A percentile compares a stretch with the other conserved stretches of the same genome.
Conservation (phyloP, 2,113 vertebrate genomes). For the Takifugu flavidus region DNA sequence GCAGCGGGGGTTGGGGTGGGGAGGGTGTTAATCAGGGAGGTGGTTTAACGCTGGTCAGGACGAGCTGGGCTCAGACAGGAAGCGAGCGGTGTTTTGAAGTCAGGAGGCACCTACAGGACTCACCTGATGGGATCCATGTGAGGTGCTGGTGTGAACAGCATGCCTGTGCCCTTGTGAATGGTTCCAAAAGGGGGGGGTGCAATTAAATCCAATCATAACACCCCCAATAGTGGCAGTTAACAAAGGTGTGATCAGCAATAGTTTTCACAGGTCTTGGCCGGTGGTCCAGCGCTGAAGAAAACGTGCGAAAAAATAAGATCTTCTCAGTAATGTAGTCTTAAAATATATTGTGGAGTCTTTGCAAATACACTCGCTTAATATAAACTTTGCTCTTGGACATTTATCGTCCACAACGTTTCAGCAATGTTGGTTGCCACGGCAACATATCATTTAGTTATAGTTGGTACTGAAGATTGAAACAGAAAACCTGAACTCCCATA, state of each 20-base stretch:
- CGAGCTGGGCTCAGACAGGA: constrained; percentile 51
- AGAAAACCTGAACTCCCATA: too few species aligned
- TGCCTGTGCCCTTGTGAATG: constrained; percentile 1
- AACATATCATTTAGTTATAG: too few species aligned
- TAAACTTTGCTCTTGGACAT: too few species aligned
- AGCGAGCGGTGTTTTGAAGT: constrained; percentile 59
- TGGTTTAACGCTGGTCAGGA: constrained; percentile 57
- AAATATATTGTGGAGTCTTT: too few species aligned
- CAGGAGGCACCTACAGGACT: constrained; percentile 45
- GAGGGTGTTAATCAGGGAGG: constrained; percentile 8
- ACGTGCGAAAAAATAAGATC: too few species aligned
- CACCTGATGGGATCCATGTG: constrained; percentile 53
- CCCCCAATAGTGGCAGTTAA: constrained; percentile 42
- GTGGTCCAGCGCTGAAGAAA: constrained; percentile 24
- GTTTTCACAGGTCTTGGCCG: constrained; percentile 35
- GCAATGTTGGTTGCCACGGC: too few species aligned
- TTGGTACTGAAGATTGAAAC: too few species aligned
- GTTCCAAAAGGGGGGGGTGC: constrained; percentile 24
- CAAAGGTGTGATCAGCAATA: constrained; percentile 28
- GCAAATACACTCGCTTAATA: too few species aligned
- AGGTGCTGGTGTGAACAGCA: constrained; percentile 29
- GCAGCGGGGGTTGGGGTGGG: constrained; percentile 27
- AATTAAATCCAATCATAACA: constrained; percentile 57
- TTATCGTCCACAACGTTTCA: too few species aligned
- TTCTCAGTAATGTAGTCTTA: too few species aligned